phyloP scores from a whole-genome alignment of 2,113 vertebrate species.

The Vulpes lagopus region DNA sequence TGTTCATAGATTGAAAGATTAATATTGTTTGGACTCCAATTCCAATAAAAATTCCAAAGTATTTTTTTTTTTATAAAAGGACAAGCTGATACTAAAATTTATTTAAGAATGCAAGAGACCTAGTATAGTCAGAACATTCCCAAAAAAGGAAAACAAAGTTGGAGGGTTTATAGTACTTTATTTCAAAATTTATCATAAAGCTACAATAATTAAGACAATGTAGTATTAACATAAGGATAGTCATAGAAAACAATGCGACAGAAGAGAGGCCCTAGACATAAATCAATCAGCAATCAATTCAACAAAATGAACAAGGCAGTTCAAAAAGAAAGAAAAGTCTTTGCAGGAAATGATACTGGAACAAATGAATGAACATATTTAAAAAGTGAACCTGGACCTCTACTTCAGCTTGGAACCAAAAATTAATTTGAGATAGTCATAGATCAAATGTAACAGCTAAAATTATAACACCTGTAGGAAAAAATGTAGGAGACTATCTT shows the following conservation, averaged over 20 bases:
- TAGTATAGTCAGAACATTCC: not conserved
- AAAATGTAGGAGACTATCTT: not conserved
- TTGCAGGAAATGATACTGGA: not conserved
- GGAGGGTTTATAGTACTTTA: not conserved
- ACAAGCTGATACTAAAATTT: not conserved
- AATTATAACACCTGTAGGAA: not conserved
- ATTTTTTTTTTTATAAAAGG: not conserved
- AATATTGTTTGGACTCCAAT: conserved; percentile 5
- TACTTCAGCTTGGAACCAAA: not conserved
- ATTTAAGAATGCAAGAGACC: not conserved
- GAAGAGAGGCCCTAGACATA: not conserved
- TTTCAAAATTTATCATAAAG: not conserved
- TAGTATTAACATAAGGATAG: not conserved
- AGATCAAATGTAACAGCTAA: not conserved
- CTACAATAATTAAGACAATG: not conserved
- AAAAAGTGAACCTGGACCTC: not conserved
- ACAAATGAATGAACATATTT: not conserved
- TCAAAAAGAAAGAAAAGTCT: not conserved
- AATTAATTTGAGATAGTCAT: not conserved
- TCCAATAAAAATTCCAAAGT: not conserved
- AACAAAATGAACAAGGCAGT: not conserved
- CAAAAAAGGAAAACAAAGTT: not conserved
- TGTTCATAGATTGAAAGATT: not conserved
- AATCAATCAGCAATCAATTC: not conserved
- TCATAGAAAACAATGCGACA: not conserved